Conservation (phyloP, 23 tunicate species). For the Ascidia mentula region DNA sequence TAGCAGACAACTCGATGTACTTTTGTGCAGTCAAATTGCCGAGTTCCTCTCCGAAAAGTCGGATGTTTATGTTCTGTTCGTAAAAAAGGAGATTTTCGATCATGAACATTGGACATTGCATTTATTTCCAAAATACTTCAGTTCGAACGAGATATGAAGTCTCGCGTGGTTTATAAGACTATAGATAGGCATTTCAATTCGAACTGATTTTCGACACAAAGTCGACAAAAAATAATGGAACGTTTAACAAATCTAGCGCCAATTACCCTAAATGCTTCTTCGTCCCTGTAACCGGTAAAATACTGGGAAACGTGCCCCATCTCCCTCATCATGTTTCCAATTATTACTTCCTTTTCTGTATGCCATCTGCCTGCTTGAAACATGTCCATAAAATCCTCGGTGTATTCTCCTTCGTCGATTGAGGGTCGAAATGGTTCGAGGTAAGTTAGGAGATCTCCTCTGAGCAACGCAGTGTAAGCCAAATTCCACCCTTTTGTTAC, state of each 20-base stretch:
- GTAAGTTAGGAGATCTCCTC: conserved; percentile 17
- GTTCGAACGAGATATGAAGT: too few species aligned
- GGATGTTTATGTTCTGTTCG: conserved; percentile 13
- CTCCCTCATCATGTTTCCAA: conserved; percentile 29
- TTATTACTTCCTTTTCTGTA: conserved; percentile 33
- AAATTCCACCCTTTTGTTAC: too few species aligned
- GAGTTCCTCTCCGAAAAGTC: conserved; percentile 21
- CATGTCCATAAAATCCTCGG: conserved; percentile 15
- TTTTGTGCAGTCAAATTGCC: conserved; percentile 24
- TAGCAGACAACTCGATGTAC: conserved; percentile 20
- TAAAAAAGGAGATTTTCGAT: too few species aligned
- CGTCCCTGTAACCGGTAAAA: neutral
- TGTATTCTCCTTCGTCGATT: conserved; percentile 28
- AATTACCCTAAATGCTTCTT: neutral
- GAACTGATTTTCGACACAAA: too few species aligned
- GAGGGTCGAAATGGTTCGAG: conserved; percentile 37
- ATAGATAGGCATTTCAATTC: too few species aligned
- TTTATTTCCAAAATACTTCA: too few species aligned
- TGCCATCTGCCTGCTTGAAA: conserved; percentile 45
- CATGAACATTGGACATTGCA: too few species aligned
- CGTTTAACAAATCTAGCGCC: neutral
- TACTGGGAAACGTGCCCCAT: neutral
- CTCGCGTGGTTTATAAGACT: too few species aligned
- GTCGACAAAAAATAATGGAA: too few species aligned
- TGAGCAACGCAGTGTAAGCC: neutral